Evolutionary conservation across 2,888 invertebrate genomes (phyloP).

Genomic region (Teinopalpus imperialis): DNA sequence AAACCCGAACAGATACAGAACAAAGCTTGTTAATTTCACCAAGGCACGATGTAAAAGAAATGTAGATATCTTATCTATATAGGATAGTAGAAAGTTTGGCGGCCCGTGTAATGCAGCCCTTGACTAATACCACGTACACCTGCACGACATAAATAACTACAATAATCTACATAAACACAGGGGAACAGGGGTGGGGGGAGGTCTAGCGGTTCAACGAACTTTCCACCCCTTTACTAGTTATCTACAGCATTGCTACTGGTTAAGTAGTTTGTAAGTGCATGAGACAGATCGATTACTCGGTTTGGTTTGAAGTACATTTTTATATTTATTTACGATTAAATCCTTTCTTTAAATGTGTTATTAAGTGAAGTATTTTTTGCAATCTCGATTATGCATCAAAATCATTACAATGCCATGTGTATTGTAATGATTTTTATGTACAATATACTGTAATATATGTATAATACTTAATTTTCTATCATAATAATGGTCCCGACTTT

Average conservation of each 20-base stretch:
- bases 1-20: not conserved
- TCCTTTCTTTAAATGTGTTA: too few species aligned
- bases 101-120: conserved; percentile 16
- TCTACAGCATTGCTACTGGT: conserved; percentile 24
- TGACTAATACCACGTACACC: conserved; percentile 22
- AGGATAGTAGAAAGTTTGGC: conserved; percentile 18
- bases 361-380: too few species aligned
- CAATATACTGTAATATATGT: too few species aligned
- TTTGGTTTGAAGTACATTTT: too few species aligned
- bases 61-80: conserved; percentile 12
- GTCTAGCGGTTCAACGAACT: conserved; percentile 17
- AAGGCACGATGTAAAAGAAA: too few species aligned
- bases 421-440: too few species aligned
- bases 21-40: not conserved
- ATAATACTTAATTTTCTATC: too few species aligned
- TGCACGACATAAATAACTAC: conserved; percentile 22
- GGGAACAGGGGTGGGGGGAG: not conserved
- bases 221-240: conserved; percentile 26
- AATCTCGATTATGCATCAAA: too few species aligned
- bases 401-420: too few species aligned
- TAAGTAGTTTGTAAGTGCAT: conserved; percentile 15
- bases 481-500: too few species aligned
- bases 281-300: conserved; percentile 5
- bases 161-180: conserved; percentile 17
- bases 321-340: too few species aligned